Base-by-base conservation (phyloP, 2,888 invertebrate genomes). In the Hyposoter didymator region DNA sequence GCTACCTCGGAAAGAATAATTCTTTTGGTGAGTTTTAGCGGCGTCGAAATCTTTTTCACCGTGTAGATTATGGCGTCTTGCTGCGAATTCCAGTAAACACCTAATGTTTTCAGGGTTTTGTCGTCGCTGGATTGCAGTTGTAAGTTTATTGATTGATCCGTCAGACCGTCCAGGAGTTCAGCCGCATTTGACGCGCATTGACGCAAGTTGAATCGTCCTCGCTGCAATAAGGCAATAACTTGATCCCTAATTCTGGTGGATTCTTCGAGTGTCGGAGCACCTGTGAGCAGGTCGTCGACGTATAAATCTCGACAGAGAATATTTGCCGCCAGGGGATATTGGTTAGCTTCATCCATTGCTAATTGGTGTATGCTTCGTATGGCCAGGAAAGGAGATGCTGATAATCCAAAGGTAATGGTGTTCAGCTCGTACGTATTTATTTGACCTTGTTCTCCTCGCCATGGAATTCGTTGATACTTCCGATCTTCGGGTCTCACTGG, bases 331-430 rank as follows among this genome's bases (percentile, higher is more conserved):
- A 45, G 1, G 45, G 45, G 45, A 45, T 75, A 85, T 7, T 35
- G 52, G 0, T 67, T 8, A 35, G n/a, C 35, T 47, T 89, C 88
- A 59, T 89, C 89, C 4, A 82, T 39, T 4, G 89, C 89, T 17
- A 91, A 75, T 79, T 90, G 88, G 19, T 89, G 84, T 6, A 91
- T 47, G 12, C 83, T 3, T 12, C 45, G 45, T 45, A 45, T 45
- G 12, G 45, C 45, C 12, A 45, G 10, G 12, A 45, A 45, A 0
- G 12, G 8, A 10, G 90, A 89, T 17, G 89, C 73, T 5, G 82
- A 70, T 10, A 86, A 64, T 2, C 86, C 86, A 62, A 87, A 88
- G 0, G 88, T 87, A 1, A 87, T 82, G 1, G 84, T 88, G 12
- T 12, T 45, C 28, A 28, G 2, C 2, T 28, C 28, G 2, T 28